A percentile compares a stretch with the other conserved stretches of the same genome.
Conservation (phyloP, 2,113 vertebrate genomes). For the Cyphomyrus discorhynchus region DNA sequence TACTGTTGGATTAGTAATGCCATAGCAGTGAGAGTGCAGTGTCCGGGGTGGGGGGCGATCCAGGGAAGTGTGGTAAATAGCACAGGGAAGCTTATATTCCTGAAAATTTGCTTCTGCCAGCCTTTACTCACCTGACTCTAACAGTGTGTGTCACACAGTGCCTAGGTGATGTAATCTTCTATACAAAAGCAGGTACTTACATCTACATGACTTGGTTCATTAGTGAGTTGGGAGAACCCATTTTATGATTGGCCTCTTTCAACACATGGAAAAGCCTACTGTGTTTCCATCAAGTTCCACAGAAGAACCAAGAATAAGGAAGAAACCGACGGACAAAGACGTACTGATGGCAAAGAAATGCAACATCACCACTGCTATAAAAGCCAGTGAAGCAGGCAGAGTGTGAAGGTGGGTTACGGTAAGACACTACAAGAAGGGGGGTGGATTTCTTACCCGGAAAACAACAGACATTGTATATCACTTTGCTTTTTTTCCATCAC, state of each 20-base stretch:
- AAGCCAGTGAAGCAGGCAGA: not conserved
- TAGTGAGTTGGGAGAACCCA: not conserved
- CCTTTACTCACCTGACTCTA: not conserved
- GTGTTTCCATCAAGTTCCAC: not conserved
- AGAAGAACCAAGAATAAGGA: not conserved
- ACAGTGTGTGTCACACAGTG: not conserved
- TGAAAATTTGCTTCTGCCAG: not conserved
- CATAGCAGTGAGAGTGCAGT: not conserved
- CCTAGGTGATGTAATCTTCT: not conserved
- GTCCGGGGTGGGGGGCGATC: not conserved
- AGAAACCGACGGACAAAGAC: not conserved
- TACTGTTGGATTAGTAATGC: not conserved
- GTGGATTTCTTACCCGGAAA: not conserved
- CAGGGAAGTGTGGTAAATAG: not conserved
- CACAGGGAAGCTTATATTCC: slow-evolving; percentile 6
- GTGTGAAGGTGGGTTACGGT: not conserved
- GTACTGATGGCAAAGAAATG: not conserved
- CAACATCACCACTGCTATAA: not conserved
- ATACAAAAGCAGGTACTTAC: not conserved
- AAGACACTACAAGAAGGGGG: not conserved
- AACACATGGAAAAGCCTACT: not conserved
- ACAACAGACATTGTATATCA: not conserved
- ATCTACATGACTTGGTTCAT: not conserved
- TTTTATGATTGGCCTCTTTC: not conserved
- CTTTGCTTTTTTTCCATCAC: not conserved